These are phyloP conservation scores for Dendrocincla fuliginosa DNA, from an alignment of 2,797 vertebrate species.

Conservation along the genomic window DNA sequence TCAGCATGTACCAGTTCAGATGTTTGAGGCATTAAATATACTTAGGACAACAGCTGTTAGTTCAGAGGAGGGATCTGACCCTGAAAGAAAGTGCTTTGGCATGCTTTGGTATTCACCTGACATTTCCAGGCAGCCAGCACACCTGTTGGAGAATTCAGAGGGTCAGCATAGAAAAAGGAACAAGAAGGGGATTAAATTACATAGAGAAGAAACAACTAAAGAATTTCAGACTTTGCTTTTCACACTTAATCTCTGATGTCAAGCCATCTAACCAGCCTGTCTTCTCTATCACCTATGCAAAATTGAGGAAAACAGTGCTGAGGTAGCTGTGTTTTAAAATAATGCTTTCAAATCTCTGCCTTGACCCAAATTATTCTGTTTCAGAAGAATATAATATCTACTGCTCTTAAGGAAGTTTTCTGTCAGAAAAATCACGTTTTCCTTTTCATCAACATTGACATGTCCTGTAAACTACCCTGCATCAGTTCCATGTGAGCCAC, in stretches of 20 bases:
- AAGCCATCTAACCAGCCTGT: not conserved
- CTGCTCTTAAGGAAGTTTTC: not conserved
- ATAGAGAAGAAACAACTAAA: not conserved
- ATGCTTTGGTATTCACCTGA: not conserved
- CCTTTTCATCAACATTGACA: not conserved
- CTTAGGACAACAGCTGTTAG: not conserved
- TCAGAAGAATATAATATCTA: not conserved
- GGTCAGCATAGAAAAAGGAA: not conserved
- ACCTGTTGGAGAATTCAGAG: not conserved
- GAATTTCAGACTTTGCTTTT: not conserved
- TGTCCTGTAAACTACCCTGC: not conserved
- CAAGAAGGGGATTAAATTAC: not conserved
- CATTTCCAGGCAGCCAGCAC: not conserved
- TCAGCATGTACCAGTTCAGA: not conserved
- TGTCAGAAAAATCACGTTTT: not conserved
- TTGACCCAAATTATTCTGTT: not conserved
- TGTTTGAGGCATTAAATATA: not conserved
- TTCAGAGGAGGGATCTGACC: not conserved
- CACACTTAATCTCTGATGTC: not conserved
- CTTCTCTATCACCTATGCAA: not conserved
- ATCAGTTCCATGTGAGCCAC: not conserved
- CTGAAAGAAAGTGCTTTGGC: not conserved
- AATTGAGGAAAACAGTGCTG: not conserved
- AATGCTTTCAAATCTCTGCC: not conserved
- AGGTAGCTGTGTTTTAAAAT: not conserved